phyloP scores from a whole-genome alignment of 2,797 vertebrate species.

The Morelia viridis region DNA sequence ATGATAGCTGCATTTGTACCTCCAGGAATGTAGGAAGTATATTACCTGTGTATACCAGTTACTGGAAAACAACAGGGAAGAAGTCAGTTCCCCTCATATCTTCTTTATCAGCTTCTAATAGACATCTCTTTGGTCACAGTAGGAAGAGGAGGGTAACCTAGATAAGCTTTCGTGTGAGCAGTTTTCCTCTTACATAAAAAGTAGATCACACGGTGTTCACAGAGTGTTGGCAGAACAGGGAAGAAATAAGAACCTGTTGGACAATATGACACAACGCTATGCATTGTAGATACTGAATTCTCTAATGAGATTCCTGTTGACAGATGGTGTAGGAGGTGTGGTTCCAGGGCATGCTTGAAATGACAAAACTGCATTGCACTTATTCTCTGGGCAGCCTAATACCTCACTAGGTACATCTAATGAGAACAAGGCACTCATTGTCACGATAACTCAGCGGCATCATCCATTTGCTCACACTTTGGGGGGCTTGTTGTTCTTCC shows the following conservation, averaged over 20 bases:
- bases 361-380: background rate
- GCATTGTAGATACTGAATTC: background rate
- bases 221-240: background rate
- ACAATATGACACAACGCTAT: background rate
- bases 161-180: background rate
- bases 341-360: background rate
- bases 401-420: background rate
- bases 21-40: background rate
- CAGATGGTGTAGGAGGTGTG: background rate
- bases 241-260: background rate
- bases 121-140: background rate
- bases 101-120: background rate
- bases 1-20: background rate
- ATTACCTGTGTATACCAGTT: background rate
- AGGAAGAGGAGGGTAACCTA: background rate
- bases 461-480: background rate
- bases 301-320: background rate
- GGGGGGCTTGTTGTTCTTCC: background rate
- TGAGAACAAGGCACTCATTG: background rate
- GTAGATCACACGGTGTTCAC: background rate
- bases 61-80: too few relatives aligned
- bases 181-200: background rate
- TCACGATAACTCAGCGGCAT: background rate
- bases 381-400: background rate
- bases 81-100: background rate